These are phyloP conservation scores for Sturnira hondurensis DNA, from an alignment of 2,113 vertebrate species.

Conservation along the genomic window DNA sequence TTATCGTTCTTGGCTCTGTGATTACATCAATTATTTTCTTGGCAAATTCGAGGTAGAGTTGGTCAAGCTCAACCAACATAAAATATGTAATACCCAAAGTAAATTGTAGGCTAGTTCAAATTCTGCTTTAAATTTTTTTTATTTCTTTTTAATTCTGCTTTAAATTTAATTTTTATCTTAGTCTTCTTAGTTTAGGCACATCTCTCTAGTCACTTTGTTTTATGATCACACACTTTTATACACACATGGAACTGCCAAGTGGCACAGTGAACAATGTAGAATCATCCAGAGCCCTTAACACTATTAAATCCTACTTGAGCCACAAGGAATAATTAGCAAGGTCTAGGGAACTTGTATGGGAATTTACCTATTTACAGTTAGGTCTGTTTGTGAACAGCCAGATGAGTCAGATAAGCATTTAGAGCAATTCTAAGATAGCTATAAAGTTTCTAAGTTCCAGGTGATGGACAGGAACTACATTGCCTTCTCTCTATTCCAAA, in stretches of 20 bases:
- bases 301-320: slow-evolving; percentile 63
- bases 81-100: slow-evolving; percentile 51
- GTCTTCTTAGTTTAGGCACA: neutral
- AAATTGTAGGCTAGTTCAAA: slow-evolving; percentile 22
- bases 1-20: slow-evolving; percentile 71
- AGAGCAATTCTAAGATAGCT: neutral
- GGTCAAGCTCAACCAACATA: slow-evolving; percentile 64
- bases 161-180: slow-evolving; percentile 21
- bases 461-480: neutral
- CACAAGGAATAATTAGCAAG: slow-evolving; percentile 64
- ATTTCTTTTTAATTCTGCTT: slow-evolving; percentile 19
- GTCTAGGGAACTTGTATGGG: slow-evolving; percentile 41
- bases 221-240: neutral
- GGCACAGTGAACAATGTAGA: slow-evolving; percentile 48
- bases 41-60: slow-evolving; percentile 54
- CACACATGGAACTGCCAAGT: slow-evolving; percentile 42
- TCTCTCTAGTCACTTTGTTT: slow-evolving; percentile 33
- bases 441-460: neutral
- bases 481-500: neutral
- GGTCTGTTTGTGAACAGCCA: slow-evolving; percentile 35
- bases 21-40: slow-evolving; percentile 73
- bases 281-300: slow-evolving; percentile 55
- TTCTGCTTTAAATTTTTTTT: slow-evolving; percentile 26
- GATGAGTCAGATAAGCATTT: neutral
- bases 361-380: slow-evolving; percentile 60